phyloP scores from a whole-genome alignment of 2,797 vertebrate species.

The Fistularia tabacaria region DNA sequence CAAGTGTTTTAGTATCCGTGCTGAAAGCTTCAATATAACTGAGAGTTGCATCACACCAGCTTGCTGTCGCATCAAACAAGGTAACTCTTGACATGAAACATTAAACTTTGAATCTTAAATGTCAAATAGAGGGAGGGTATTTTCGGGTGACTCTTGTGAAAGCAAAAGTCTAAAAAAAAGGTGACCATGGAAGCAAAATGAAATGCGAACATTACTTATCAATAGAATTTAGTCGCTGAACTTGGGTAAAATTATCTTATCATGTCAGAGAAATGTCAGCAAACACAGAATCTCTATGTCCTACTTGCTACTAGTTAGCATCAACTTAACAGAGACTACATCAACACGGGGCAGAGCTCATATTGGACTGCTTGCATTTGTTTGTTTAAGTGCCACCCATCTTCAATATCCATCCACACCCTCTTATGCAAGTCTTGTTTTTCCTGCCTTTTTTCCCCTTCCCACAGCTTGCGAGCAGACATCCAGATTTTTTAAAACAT shows the following conservation, averaged over 20 bases:
- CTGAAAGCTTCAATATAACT: slow-evolving; percentile 40
- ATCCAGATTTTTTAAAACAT: slow-evolving; percentile 43
- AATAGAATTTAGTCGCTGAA: too few species aligned
- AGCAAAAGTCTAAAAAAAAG: too few species aligned
- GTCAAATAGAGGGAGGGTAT: too few species aligned
- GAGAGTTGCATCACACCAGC: slow-evolving; percentile 25
- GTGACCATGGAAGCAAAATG: too few species aligned
- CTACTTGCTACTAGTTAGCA: slow-evolving; percentile 18
- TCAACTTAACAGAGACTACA: slow-evolving; percentile 21
- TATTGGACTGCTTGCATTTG: slow-evolving; percentile 25
- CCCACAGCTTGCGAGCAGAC: slow-evolving; percentile 35
- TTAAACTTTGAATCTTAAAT: too few species aligned
- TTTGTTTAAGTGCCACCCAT: slow-evolving; percentile 61
- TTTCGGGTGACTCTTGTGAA: too few species aligned
- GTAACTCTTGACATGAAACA: too few species aligned
- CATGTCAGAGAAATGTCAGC: background rate
- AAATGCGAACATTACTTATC: too few species aligned
- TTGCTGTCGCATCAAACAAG: slow-evolving; percentile 15
- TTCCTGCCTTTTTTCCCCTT: slow-evolving; percentile 53
- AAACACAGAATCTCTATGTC: slow-evolving; percentile 23
- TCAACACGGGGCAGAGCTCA: slow-evolving; percentile 27
- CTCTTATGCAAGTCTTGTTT: slow-evolving; percentile 71
- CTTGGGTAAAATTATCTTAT: background rate
- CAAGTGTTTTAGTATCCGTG: slow-evolving; percentile 27
- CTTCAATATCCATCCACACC: slow-evolving; percentile 70